Evolutionary conservation across 2,888 invertebrate genomes (phyloP).

Genomic region (Drosophila barbarae): DNA sequence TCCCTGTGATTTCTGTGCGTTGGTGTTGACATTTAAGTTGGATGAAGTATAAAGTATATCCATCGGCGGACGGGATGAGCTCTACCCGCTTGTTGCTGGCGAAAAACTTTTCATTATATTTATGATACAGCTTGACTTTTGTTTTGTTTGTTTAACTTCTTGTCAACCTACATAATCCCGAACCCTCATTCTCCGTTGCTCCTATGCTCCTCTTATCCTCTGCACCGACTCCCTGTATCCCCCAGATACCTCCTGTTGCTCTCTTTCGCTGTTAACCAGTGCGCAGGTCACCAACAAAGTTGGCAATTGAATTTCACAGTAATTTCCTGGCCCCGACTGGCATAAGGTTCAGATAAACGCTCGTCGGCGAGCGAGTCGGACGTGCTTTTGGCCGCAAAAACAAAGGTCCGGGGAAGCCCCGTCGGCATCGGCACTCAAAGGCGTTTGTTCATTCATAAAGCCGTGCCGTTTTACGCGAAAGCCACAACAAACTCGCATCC

Average conservation of each 20-base stretch:
- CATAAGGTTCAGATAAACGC: slow-evolving; percentile 68
- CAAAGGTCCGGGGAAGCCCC: slow-evolving; percentile 1
- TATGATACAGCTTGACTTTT: slow-evolving; percentile 65
- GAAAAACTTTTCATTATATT: slow-evolving; percentile 57
- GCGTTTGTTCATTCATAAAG: slow-evolving; percentile 43
- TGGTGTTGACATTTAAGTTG: slow-evolving; percentile 53
- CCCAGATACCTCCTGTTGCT: slow-evolving; percentile 9
- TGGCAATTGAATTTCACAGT: slow-evolving; percentile 63
- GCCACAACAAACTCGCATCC: slow-evolving; percentile 57
- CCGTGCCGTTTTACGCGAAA: slow-evolving; percentile 52
- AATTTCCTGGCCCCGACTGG: slow-evolving; percentile 56
- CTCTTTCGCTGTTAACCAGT: slow-evolving; percentile 24
- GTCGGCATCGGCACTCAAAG: not conserved
- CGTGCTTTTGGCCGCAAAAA: slow-evolving; percentile 39
- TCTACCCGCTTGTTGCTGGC: slow-evolving; percentile 55
- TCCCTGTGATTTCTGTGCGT: slow-evolving; percentile 8
- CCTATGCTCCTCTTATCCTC: not conserved
- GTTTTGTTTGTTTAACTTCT: slow-evolving; percentile 67
- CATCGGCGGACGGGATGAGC: slow-evolving; percentile 14
- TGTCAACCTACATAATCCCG: slow-evolving; percentile 56
- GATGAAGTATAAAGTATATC: slow-evolving; percentile 32
- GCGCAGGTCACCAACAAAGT: slow-evolving; percentile 56
- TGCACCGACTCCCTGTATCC: slow-evolving; percentile 8
- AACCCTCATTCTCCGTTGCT: slow-evolving; percentile 11
- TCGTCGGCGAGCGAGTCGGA: slow-evolving; percentile 59